Base-by-base conservation (phyloP, 2,888 invertebrate genomes). In the Tuberolachnus salignus region DNA sequence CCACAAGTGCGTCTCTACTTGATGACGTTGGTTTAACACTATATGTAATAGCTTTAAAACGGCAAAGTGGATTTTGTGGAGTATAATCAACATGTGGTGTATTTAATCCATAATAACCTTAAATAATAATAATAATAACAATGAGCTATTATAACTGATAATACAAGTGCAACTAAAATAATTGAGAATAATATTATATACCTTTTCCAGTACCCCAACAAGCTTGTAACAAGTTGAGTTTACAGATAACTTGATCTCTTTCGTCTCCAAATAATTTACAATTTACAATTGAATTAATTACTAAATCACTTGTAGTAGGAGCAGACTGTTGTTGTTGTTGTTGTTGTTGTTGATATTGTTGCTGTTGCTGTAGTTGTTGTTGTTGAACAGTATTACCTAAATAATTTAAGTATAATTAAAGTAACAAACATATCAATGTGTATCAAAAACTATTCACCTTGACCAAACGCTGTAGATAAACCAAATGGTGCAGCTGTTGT, bases 41-140 rank as follows among this genome's bases (percentile, higher is more conserved):
- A 85, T 98, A 98, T 0, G 95, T 95, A 74, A 98, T 93, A 0
- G 97, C 94, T 87, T 97, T 98, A 85, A 98, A 97, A 61, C 95
- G 90, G 84, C 95, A 97, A 70, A 96, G 90, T 0, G 94, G 94
- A 86, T 98, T 98, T 83, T 94, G 92, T 78, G 93, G 92, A 67
- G 92, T 93, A 82, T 97, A 91, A 78, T 94, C 93, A 9, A 97
- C 89, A 0, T 95, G 92, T 1, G 90, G 91, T 9, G 92, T 92
- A 72, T 91, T 89, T 46, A 67, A 21, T 51, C 90, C 91, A 85
- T 93, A 95, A 85, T 92, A 95, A 0, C 92, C 91, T 87, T 82
- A 57, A 67, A 74, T 66, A 16, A 73, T 63, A 66, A 34, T 46
- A 13, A 72, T 49, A 61, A 49, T 44, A 11, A 57, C 49, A 1